Conservation (phyloP, 2,113 vertebrate genomes). For the Neomonachus schauinslandi region DNA sequence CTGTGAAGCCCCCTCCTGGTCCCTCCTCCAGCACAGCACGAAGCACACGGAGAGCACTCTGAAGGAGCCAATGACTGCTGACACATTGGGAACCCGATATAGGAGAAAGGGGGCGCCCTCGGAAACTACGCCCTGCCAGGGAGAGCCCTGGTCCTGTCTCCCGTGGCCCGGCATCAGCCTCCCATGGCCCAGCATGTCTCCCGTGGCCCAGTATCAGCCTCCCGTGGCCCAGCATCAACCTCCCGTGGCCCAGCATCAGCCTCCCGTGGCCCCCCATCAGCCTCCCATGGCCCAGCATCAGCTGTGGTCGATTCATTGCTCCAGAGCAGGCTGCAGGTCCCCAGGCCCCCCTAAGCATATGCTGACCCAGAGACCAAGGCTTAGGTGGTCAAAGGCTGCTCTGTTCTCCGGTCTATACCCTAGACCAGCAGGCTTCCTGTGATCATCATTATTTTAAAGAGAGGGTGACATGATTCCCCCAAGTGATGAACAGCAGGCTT, state of each 20-base stretch:
- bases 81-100: neutral
- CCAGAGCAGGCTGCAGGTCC: neutral
- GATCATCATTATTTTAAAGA: neutral
- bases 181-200: too few species aligned
- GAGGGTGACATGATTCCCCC: accelerated
- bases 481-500: accelerated
- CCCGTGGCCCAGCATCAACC: too few species aligned
- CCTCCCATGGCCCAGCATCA: neutral
- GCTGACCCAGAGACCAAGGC: neutral
- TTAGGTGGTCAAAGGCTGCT: accelerated
- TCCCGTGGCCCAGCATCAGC: too few species aligned
- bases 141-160: too few species aligned
- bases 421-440: accelerated
- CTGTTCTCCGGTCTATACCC: accelerated
- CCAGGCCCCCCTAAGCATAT: neutral
- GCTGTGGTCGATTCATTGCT: accelerated
- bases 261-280: too few species aligned
- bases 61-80: neutral
- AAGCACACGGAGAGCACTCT: neutral
- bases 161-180: too few species aligned
- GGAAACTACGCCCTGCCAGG: neutral
- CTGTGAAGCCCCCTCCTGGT: neutral
- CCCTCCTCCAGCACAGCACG: neutral
- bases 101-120: accelerated
- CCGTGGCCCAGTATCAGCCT: too few species aligned